These are phyloP conservation scores for Eurystomus gularis DNA, from an alignment of 2,113 vertebrate species.

Conservation along the genomic window DNA sequence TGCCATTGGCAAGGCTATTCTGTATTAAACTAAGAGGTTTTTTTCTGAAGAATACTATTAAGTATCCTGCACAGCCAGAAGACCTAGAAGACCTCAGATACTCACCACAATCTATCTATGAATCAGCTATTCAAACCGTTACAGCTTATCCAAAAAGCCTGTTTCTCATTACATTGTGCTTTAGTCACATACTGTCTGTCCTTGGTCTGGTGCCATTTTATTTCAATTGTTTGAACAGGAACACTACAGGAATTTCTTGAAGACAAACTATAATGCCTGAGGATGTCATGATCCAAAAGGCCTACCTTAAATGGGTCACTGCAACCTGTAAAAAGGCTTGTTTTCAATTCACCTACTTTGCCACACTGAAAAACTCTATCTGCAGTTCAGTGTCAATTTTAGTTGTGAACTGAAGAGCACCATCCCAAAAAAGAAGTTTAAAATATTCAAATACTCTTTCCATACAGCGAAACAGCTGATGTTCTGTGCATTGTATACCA, in stretches of 20 bases:
- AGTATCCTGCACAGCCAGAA: not conserved
- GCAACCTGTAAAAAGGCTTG: not conserved
- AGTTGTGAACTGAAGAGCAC: not conserved
- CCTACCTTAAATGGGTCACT: not conserved
- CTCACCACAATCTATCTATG: not conserved
- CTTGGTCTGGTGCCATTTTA: slow-evolving; percentile 21
- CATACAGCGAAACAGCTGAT: not conserved
- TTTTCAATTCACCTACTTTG: not conserved
- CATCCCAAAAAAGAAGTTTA: not conserved
- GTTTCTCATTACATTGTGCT: slow-evolving; percentile 7
- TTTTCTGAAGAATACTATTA: not conserved
- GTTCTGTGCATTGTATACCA: not conserved
- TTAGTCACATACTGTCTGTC: slow-evolving; percentile 28
- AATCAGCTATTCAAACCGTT: not conserved
- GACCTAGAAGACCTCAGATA: not conserved
- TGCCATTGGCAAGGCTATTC: not conserved
- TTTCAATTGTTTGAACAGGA: slow-evolving; percentile 14
- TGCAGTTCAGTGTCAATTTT: not conserved
- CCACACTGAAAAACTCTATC: not conserved
- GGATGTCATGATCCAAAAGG: not conserved
- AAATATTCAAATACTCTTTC: not conserved
- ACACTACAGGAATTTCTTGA: slow-evolving; percentile 10
- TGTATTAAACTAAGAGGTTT: not conserved
- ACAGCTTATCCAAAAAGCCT: not conserved
- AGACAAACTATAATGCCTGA: not conserved